These are phyloP conservation scores for Agonopterix alstromeriana DNA, from an alignment of 2,888 invertebrate genomes.

Conservation along the genomic window DNA sequence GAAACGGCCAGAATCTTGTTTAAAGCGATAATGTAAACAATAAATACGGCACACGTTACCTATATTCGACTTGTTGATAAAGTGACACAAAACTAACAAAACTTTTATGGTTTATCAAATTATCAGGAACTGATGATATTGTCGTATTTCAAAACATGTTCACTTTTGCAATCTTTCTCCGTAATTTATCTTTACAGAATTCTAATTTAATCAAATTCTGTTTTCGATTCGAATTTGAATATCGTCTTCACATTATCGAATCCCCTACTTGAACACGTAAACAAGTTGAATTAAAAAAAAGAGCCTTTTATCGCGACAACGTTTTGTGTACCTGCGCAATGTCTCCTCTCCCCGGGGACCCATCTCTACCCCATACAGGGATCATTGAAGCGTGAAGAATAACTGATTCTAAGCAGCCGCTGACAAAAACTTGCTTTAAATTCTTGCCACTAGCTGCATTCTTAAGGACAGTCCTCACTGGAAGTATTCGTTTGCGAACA, in stretches of 20 bases:
- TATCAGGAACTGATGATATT: background rate
- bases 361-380: slow-evolving; percentile 41
- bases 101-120: background rate
- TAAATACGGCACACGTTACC: slow-evolving; percentile 14
- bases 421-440: slow-evolving; percentile 48
- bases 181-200: background rate
- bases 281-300: slow-evolving; percentile 31
- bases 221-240: background rate
- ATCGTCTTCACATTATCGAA: background rate
- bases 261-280: slow-evolving; percentile 26
- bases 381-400: slow-evolving; percentile 57
- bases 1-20: slow-evolving; percentile 16
- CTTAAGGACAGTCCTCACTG: slow-evolving; percentile 10
- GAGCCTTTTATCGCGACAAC: slow-evolving; percentile 33
- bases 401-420: slow-evolving; percentile 54
- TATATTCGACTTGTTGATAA: slow-evolving; percentile 8
- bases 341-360: slow-evolving; percentile 46
- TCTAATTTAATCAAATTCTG: background rate
- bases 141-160: background rate
- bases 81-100: background rate
- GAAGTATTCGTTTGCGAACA: too few species aligned
- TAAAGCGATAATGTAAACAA: slow-evolving; percentile 18
- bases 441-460: slow-evolving; percentile 31
- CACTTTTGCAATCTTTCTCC: background rate
- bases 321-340: slow-evolving; percentile 50